Evolutionary conservation across 1,140 invertebrate species (phyloP).

Genomic region (Drosophila mojavensis): DNA sequence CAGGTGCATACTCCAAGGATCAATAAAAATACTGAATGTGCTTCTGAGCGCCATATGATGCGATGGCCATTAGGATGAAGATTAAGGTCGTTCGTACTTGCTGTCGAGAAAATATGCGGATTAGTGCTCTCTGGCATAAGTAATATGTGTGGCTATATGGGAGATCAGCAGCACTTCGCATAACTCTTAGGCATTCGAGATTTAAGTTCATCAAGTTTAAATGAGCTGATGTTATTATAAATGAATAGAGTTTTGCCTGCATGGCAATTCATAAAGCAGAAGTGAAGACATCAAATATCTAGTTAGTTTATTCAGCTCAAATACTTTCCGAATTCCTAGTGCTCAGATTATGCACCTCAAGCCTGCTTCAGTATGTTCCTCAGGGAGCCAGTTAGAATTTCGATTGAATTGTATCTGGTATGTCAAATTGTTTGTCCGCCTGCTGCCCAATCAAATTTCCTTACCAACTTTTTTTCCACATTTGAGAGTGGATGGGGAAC

Average conservation of each 20-base stretch:
- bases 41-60: slow-evolving; percentile 61
- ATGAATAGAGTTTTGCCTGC: too few relatives aligned
- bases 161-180: neutral
- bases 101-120: neutral
- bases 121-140: neutral
- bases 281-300: too few relatives aligned
- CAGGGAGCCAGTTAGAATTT: neutral
- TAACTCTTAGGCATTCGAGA: too few relatives aligned
- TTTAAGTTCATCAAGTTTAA: neutral
- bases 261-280: too few relatives aligned
- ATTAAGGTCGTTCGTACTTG: slow-evolving; percentile 9
- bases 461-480: slow-evolving; percentile 1
- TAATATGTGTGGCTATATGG: neutral
- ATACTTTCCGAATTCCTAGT: neutral
- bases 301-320: neutral
- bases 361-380: neutral
- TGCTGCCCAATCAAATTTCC: slow-evolving; percentile 5
- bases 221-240: too few relatives aligned
- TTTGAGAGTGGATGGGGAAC: neutral
- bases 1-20: slow-evolving; percentile 37
- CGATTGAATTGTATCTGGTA: neutral
- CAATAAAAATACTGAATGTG: slow-evolving; percentile 70
- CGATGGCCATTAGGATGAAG: slow-evolving; percentile 44
- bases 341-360: neutral
- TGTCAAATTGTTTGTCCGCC: neutral